Percentiles rank a stretch among this genome's conserved stretches.
Conservation (phyloP, 2,888 invertebrate species). For the Sarcophaga variegata region DNA sequence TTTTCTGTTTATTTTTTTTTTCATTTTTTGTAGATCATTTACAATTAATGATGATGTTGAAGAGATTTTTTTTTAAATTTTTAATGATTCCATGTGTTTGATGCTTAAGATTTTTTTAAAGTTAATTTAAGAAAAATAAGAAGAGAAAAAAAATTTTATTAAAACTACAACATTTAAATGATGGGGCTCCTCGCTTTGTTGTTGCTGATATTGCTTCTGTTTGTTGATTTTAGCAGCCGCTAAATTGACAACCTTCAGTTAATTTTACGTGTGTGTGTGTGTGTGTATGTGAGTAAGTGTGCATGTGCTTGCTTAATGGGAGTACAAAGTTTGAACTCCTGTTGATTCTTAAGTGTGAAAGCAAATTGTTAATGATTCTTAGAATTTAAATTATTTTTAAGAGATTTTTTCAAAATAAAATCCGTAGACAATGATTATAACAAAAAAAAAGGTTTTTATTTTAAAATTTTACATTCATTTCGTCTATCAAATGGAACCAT, state of each 20-base stretch:
- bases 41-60: not conserved
- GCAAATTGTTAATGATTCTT: not conserved
- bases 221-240: not conserved
- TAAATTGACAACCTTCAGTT: conserved; percentile 27
- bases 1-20: not conserved
- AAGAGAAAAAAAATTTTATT: not conserved
- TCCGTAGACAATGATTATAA: too few relatives aligned
- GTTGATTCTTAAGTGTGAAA: not conserved
- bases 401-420: too few relatives aligned
- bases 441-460: too few relatives aligned
- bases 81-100: not conserved
- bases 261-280: not conserved
- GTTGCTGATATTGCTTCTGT: not conserved
- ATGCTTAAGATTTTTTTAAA: too few relatives aligned
- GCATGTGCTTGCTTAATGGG: not conserved
- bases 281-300: not conserved
- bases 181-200: not conserved
- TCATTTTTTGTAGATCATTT: not conserved
- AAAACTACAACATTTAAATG: conserved; percentile 10
- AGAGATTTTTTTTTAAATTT: not conserved
- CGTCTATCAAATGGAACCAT: too few relatives aligned
- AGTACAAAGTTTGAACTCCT: conserved; percentile 33
- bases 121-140: not conserved
- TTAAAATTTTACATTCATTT: too few relatives aligned
- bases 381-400: not conserved